Evolutionary conservation across 2,888 invertebrate genomes (phyloP).

Genomic region (Acleris sparsana): DNA sequence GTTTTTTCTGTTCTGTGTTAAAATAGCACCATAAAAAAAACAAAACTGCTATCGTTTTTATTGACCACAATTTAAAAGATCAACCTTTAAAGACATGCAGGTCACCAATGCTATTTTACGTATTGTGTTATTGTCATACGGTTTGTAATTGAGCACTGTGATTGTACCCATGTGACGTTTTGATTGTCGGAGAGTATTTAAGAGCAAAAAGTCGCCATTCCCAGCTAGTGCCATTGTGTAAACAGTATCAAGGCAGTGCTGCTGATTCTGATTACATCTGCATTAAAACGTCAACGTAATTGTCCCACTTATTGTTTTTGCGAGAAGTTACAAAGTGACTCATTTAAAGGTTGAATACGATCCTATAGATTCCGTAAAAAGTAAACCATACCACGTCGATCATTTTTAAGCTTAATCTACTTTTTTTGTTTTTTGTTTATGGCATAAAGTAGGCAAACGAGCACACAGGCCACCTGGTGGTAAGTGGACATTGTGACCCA

Average conservation of each 20-base stretch:
- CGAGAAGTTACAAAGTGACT: no score
- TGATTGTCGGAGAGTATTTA: conserved; percentile 24
- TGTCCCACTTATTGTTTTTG: neutral
- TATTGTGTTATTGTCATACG: conserved; percentile 12
- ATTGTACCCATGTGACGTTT: conserved; percentile 17
- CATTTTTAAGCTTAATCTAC: no score
- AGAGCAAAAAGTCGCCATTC: conserved; percentile 34
- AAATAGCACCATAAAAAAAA: conserved; percentile 18
- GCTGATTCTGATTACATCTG: conserved; percentile 43
- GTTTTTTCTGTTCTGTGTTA: no score
- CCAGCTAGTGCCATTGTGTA: conserved; percentile 47
- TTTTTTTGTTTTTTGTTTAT: no score
- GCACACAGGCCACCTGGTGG: no score
- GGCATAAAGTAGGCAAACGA: no score
- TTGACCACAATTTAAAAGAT: conserved; percentile 25
- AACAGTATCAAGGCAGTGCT: conserved; percentile 46
- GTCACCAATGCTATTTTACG: conserved; percentile 16
- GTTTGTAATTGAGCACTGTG: conserved; percentile 14
- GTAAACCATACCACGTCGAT: neutral
- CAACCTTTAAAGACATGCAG: conserved; percentile 22
- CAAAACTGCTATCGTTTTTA: conserved; percentile 32
- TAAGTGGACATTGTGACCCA: no score
- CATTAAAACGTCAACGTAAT: conserved; percentile 36
- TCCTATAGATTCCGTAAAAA: neutral
- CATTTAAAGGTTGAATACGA: neutral